phyloP scores from a whole-genome alignment of 92 coral and sea anemone species.

The Epizoanthus scotinus region DNA sequence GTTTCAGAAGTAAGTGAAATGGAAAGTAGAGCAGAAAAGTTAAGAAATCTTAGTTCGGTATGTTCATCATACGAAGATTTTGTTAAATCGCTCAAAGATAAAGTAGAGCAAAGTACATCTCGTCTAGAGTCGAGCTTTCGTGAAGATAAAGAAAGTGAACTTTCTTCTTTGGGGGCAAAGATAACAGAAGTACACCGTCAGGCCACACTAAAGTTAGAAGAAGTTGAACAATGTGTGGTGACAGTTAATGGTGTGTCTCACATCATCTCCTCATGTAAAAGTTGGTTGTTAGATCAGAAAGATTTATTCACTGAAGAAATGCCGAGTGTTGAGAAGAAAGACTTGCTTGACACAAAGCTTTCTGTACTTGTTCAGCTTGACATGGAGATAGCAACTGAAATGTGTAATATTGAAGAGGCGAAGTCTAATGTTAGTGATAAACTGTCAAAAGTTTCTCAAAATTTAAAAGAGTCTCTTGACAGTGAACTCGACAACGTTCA shows the following conservation, averaged over 20 bases:
- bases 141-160: slow-evolving; percentile 44
- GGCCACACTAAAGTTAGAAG: slow-evolving; percentile 57
- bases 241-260: slow-evolving; percentile 48
- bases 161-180: slow-evolving; percentile 52
- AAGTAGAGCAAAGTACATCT: slow-evolving; percentile 48
- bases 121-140: slow-evolving; percentile 48
- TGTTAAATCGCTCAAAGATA: slow-evolving; percentile 58
- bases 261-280: slow-evolving; percentile 57
- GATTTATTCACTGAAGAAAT: slow-evolving; percentile 39
- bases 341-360: slow-evolving; percentile 51
- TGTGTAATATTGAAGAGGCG: slow-evolving; percentile 45
- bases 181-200: slow-evolving; percentile 52
- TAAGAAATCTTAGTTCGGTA: slow-evolving; percentile 50
- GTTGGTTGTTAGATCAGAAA: slow-evolving; percentile 65
- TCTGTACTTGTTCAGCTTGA: slow-evolving; percentile 46
- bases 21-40: slow-evolving; percentile 50
- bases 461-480: slow-evolving; percentile 52
- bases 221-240: slow-evolving; percentile 52
- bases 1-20: slow-evolving; percentile 59
- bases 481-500: slow-evolving; percentile 59
- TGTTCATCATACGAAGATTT: slow-evolving; percentile 63
- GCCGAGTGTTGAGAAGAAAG: slow-evolving; percentile 30
- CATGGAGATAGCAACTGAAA: slow-evolving; percentile 38
- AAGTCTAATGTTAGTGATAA: slow-evolving; percentile 50
- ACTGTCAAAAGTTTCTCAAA: slow-evolving; percentile 48